Evolutionary conservation across 1,140 invertebrate genomes (phyloP), one percentile per base, ranked within the genome.

Genomic region (Halictus rubicundus): DNA sequence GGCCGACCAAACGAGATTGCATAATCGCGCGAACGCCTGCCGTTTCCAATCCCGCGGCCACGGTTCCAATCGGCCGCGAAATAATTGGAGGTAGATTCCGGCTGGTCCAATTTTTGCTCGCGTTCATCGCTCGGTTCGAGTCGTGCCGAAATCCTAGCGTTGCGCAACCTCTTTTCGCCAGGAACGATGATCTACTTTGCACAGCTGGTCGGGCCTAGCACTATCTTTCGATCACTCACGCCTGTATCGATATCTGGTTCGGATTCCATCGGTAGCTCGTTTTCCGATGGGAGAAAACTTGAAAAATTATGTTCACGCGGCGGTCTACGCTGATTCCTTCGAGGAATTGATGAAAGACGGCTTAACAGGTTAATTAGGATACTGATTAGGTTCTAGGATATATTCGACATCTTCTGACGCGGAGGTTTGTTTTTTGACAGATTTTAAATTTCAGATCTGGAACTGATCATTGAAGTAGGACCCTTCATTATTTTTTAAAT

Each of bases 21-120:
- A 39, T 68, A 74, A 74, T 79, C 12, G 60, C 32, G 46, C 39
- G 66, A 61, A 27, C 19, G 37, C n/a, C 61, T 54, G 21, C 59
- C 9, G 59, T 21, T 78, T 78, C 59, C 23, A 70, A 61, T 70
- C 46, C 27, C 46, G 16, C 8, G 10, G 59, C n/a, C 42, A 59
- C 57, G 74, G 68, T 69, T 81, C 54, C 65, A 70, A 54, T 65
- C 21, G 63, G 32, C 57, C 63, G 82, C 82, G 87, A 87, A 88
- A 86, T 84, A 89, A 89, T 89, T 89, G 88, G 88, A 89, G 75
- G 71, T 77, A 87, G 82, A 84, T 68, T 74, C 77, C 16, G 57
- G 39, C 66, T 87, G 85, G 88, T 82, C 80, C 84, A 89, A 89
- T 89, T 89, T 89, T 89, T 82, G 37, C 81, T 76, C 84, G 76